phyloP scores from a whole-genome alignment of 2,888 invertebrate genomes.

The Shargacucullia verbasci region DNA sequence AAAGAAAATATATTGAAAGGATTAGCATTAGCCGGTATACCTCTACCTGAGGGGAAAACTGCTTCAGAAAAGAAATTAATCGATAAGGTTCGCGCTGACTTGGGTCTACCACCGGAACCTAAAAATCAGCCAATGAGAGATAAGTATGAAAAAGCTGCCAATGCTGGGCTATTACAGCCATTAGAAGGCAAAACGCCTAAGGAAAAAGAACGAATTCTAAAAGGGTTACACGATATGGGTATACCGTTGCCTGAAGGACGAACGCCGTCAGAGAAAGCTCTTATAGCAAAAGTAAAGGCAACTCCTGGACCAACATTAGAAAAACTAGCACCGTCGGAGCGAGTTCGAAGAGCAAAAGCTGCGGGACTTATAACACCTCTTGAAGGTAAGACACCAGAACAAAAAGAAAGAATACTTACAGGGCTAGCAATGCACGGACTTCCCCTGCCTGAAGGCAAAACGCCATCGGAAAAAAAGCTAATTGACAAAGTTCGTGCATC shows the following conservation, averaged over 20 bases:
- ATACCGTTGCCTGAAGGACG: conserved; percentile 43
- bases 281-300: conserved; percentile 50
- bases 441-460: conserved; percentile 8
- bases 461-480: conserved; percentile 19
- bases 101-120: conserved; percentile 61
- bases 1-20: conserved; percentile 56
- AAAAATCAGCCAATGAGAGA: conserved; percentile 45
- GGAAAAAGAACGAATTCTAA: conserved; percentile 58
- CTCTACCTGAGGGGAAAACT: conserved; percentile 56
- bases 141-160: conserved; percentile 52
- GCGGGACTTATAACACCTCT: conserved; percentile 49
- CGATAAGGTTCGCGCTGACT: conserved; percentile 53
- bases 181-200: conserved; percentile 41
- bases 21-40: conserved; percentile 39
- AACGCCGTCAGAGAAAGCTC: conserved; percentile 51
- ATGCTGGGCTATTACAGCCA: conserved; percentile 39
- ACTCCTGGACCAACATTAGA: conserved; percentile 48
- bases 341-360: conserved; percentile 47
- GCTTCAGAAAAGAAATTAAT: conserved; percentile 57
- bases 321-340: conserved; percentile 50
- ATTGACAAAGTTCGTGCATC: conserved; percentile 52
- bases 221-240: conserved; percentile 41
- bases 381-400: conserved; percentile 47
- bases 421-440: conserved; percentile 50
- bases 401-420: conserved; percentile 56